phyloP scores from a whole-genome alignment of 2,113 vertebrate genomes.

The Carassius carassius region DNA sequence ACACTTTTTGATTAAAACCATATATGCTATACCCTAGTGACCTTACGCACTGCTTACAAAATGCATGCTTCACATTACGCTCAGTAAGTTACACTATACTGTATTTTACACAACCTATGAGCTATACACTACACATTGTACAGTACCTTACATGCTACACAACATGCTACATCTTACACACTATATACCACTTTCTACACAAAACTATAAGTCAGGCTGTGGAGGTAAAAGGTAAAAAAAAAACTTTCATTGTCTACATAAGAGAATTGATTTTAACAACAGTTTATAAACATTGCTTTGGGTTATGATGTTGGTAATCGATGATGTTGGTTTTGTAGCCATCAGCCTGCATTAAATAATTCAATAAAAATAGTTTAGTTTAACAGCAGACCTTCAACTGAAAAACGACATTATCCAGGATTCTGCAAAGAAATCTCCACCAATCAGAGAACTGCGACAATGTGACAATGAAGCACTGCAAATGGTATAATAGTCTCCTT shows the following conservation, averaged over 20 bases:
- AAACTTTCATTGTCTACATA: not conserved
- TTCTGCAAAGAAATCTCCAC: not conserved
- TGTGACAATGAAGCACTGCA: not conserved
- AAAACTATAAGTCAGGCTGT: not conserved
- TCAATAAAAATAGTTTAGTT: too few species aligned
- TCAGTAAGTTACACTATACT: not conserved
- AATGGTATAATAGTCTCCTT: not conserved
- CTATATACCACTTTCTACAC: not conserved
- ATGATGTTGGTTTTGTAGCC: not conserved
- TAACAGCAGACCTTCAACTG: too few species aligned
- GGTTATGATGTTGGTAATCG: not conserved
- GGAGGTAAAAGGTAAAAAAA: not conserved
- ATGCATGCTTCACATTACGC: not conserved
- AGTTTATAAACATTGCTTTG: too few species aligned
- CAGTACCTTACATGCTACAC: not conserved
- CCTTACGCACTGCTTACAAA: not conserved
- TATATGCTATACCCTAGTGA: not conserved
- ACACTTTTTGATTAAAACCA: not conserved
- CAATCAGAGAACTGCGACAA: not conserved
- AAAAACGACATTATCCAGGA: not conserved
- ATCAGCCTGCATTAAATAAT: not conserved
- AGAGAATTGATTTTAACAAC: too few species aligned
- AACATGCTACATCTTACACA: not conserved
- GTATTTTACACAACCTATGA: not conserved
- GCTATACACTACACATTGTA: not conserved